A percentile compares a stretch with the other conserved stretches of the same genome.
These are phyloP conservation scores for Perizoma affinitatum DNA, from an alignment of 2,888 invertebrate species.

Conservation along the genomic window DNA sequence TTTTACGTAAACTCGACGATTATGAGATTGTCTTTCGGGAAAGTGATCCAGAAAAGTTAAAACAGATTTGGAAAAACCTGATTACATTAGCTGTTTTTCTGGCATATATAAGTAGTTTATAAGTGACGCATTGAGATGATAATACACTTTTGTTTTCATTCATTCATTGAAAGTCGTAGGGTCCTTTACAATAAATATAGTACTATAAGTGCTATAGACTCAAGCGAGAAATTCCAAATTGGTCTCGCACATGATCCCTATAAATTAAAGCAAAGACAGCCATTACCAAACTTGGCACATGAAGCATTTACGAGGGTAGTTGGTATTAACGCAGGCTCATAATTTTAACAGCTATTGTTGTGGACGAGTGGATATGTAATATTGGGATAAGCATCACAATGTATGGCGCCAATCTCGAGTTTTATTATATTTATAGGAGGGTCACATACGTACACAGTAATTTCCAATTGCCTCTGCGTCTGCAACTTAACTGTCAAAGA, in stretches of 20 bases:
- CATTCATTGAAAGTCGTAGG: too few relatives aligned
- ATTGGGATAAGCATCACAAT: not conserved
- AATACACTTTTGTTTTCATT: too few relatives aligned
- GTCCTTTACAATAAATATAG: too few relatives aligned
- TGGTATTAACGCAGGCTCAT: constrained; percentile 11
- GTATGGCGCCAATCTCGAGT: not conserved
- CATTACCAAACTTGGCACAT: constrained; percentile 9
- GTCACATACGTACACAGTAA: not conserved
- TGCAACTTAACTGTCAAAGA: too few relatives aligned
- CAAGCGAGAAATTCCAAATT: too few relatives aligned
- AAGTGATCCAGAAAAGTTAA: constrained; percentile 4
- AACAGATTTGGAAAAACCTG: not conserved
- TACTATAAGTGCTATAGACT: too few relatives aligned
- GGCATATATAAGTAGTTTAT: too few relatives aligned
- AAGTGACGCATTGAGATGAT: too few relatives aligned
- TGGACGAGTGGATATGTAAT: not conserved
- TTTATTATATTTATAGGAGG: not conserved
- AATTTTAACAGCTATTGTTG: constrained; percentile 12
- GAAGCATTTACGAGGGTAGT: constrained; percentile 6
- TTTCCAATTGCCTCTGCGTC: too few relatives aligned
- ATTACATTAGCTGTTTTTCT: not conserved
- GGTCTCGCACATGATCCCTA: too few relatives aligned
- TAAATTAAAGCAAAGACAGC: constrained; percentile 1
- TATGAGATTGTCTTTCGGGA: constrained; percentile 18
- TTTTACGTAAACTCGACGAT: constrained; percentile 12